Percentiles rank a stretch among this genome's conserved stretches.
phyloP scores from a whole-genome alignment of 2,797 vertebrate genomes.

The Onychomys leucogaster region DNA sequence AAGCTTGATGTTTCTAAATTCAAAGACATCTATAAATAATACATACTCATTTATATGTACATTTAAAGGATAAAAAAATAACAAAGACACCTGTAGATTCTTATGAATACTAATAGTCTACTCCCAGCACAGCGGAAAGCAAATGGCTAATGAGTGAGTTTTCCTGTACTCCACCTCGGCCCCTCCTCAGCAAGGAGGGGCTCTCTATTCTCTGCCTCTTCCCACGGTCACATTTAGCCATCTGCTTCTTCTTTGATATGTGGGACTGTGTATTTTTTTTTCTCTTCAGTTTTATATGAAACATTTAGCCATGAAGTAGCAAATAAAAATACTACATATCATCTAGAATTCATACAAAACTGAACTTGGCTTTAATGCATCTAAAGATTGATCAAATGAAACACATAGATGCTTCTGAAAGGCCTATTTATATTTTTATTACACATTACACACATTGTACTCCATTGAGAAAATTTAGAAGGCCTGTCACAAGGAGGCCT shows the following conservation, averaged over 20 bases:
- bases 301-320: constrained; percentile 74
- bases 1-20: constrained; percentile 70
- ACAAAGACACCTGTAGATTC: constrained; percentile 75
- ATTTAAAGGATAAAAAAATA: constrained; percentile 74
- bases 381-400: constrained; percentile 76
- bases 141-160: not conserved
- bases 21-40: constrained; percentile 82
- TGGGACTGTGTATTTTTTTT: constrained; percentile 68
- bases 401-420: constrained; percentile 72
- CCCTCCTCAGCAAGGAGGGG: not conserved
- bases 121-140: constrained; percentile 29
- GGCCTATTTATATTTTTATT: constrained; percentile 75
- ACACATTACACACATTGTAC: constrained; percentile 50
- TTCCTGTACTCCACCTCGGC: not conserved
- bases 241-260: constrained; percentile 72
- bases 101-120: constrained; percentile 47
- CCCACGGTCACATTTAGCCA: constrained; percentile 69
- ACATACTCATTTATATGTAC: constrained; percentile 79
- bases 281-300: constrained; percentile 76
- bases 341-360: constrained; percentile 71
- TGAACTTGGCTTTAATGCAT: constrained; percentile 66
- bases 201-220: constrained; percentile 48
- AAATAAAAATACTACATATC: constrained; percentile 79
- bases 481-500: not conserved
- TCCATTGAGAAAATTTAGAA: constrained; percentile 73